Evolutionary conservation across 2,113 vertebrate species (phyloP).

Genomic region (Entelurus aequoreus): DNA sequence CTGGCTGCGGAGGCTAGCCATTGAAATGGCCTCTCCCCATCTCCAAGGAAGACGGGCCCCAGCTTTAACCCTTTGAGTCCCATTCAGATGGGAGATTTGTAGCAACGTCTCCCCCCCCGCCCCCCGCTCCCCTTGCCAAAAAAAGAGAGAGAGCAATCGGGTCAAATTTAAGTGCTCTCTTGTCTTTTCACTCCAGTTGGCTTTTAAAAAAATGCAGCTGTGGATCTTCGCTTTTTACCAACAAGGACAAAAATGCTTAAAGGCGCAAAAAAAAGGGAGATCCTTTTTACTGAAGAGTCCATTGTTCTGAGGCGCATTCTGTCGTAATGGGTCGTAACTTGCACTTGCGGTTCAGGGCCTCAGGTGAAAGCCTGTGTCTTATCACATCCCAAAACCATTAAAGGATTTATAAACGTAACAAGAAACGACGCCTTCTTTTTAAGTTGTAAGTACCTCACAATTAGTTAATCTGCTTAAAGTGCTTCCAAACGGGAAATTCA

Average conservation of each 20-base stretch:
- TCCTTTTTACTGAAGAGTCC: not conserved
- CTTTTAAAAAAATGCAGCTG: slow-evolving; percentile 4
- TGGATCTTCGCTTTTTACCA: not conserved
- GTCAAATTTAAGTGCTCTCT: slow-evolving; percentile 9
- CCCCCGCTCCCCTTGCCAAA: not conserved
- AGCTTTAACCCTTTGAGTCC: slow-evolving; percentile 64
- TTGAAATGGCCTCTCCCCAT: slow-evolving; percentile 66
- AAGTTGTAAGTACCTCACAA: not conserved
- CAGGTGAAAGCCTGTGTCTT: slow-evolving; percentile 12
- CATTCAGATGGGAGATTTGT: not conserved
- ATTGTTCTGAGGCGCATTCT: not conserved
- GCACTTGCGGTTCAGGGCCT: slow-evolving; percentile 5
- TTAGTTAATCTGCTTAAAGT: not conserved
- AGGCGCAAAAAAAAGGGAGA: too few species aligned
- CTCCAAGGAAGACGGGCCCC: slow-evolving; percentile 63
- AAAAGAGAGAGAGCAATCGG: slow-evolving; percentile 10
- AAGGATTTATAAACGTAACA: slow-evolving; percentile 1
- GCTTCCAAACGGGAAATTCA: not conserved
- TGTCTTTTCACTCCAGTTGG: not conserved
- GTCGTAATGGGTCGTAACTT: not conserved
- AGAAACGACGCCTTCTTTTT: not conserved
- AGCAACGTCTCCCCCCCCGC: not conserved
- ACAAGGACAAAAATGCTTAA: not conserved
- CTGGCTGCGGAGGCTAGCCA: slow-evolving; percentile 72
- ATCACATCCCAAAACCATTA: slow-evolving; percentile 25